Base-by-base conservation (phyloP, 1,140 invertebrate genomes). In the Pseudobourletiella spinata region DNA sequence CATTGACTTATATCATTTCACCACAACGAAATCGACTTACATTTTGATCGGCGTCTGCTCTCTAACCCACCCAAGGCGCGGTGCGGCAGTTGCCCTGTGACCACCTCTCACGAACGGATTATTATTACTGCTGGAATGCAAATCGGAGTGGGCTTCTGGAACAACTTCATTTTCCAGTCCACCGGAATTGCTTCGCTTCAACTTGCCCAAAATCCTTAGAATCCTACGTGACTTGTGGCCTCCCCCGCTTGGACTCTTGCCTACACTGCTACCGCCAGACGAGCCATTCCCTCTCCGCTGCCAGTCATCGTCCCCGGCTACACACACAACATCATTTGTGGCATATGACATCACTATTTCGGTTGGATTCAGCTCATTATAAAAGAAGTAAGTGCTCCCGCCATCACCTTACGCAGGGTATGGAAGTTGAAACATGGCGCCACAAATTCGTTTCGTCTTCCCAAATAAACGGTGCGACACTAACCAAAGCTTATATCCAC, bases 21-120 rank as follows among this genome's bases (percentile, higher is more conserved):
- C n/a, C n/a, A n/a, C 22, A 26, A 26, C 4, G 20, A 54, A 54
- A 54, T 6, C 6, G 11, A 48, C 28, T 59, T 35, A 57, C 61
- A 62, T 65, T 57, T 29, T 62, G 16, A 59, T 63, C 3, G 46
- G 63, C 50, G 65, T 71, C 67, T 22, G 70, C 52, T 64, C 77
- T 72, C 64, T 71, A 16, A 79, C 80, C 83, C 85, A 86, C 30
- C 85, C 86, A 14, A 91, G 79, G 52, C 89, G 77, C 1, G 86
- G 84, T 51, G 84, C 82, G 44, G 88, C 87, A 0, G 88, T 89
- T 1, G 88, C 84, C 43, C 90, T 74, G 8, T 88, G 76, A 20
- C 86, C 85, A 1, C 86, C 84, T 25, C 88, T 76, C 39, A 79
- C 79, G 69, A 90, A 89, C 30, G 65, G 65, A 48, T 62, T 44